A percentile compares a stretch with the other conserved stretches of the same genome.
Evolutionary conservation across 2,888 invertebrate genomes (phyloP).

Genomic region (Apotomis capreana): DNA sequence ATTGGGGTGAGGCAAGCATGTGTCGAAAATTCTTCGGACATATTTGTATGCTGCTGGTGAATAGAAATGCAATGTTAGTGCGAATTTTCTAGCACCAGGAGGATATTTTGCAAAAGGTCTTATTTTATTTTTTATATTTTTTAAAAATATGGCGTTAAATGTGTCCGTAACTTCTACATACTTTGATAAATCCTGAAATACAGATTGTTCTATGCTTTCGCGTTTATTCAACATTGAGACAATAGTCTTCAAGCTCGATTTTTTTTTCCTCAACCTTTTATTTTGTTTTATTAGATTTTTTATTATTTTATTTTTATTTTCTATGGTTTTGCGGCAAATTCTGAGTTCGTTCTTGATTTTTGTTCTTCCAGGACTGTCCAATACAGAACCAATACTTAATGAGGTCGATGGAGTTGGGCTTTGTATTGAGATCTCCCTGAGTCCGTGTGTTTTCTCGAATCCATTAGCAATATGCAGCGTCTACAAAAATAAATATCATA

Average conservation of each 20-base stretch:
- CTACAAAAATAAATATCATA: not conserved
- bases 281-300: constrained; percentile 3
- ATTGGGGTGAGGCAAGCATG: constrained; percentile 35
- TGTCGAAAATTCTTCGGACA: constrained; percentile 21
- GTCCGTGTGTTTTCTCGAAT: not conserved
- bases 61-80: constrained; percentile 41
- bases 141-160: constrained; percentile 5
- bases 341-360: not conserved
- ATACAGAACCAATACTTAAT: not conserved
- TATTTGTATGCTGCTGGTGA: constrained; percentile 36
- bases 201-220: no score
- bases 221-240: no score
- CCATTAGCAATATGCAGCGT: not conserved
- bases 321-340: not conserved
- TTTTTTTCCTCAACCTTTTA: not conserved
- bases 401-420: constrained; percentile 2
- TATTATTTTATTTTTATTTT: not conserved
- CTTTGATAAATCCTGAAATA: not conserved
- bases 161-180: constrained; percentile 2
- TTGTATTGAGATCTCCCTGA: not conserved
- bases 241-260: not conserved
- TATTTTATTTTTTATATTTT: not conserved
- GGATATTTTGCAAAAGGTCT: not conserved
- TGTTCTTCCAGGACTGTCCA: not conserved
- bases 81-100: constrained; percentile 37